These are phyloP conservation scores for Oophaga sylvatica DNA, from an alignment of 2,797 vertebrate genomes.

Conservation along the genomic window DNA sequence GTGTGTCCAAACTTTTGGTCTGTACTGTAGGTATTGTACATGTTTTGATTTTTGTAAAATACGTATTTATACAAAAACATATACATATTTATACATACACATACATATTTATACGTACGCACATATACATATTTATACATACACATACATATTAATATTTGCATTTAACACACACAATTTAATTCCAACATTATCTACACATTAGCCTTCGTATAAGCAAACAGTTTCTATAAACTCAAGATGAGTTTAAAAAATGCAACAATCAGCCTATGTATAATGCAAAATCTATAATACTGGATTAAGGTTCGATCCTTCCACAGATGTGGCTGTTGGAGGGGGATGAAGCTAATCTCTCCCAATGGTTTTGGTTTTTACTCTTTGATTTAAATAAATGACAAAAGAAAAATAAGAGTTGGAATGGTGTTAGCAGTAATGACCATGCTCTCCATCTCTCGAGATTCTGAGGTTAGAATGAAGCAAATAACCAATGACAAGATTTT, in stretches of 20 bases:
- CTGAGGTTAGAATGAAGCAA: slow-evolving; percentile 42
- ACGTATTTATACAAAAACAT: no score
- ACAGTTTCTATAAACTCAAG: slow-evolving; percentile 11
- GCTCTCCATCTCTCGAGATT: slow-evolving; percentile 37
- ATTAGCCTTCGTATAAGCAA: neutral
- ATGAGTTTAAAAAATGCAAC: slow-evolving; percentile 13
- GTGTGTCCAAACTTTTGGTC: no score
- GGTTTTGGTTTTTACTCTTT: slow-evolving; percentile 22
- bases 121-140: neutral
- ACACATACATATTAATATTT: slow-evolving; percentile 8
- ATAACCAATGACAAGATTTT: slow-evolving; percentile 51
- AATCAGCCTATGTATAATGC: slow-evolving; percentile 24
- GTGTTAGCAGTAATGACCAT: slow-evolving; percentile 27
- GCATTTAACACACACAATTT: neutral
- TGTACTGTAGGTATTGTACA: no score
- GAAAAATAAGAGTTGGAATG: slow-evolving; percentile 43
- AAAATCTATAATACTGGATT: slow-evolving; percentile 38
- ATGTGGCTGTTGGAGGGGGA: slow-evolving; percentile 50
- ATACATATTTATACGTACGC: neutral
- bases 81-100: neutral
- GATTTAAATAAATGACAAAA: slow-evolving; percentile 45
- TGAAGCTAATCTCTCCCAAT: slow-evolving; percentile 49
- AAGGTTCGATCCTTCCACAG: slow-evolving; percentile 53
- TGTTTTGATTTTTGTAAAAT: no score
- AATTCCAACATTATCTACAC: neutral